Percentiles rank a stretch among this genome's conserved stretches.
These are phyloP conservation scores for Leptura quadrifasciata DNA, from an alignment of 2,888 invertebrate genomes.

Conservation along the genomic window DNA sequence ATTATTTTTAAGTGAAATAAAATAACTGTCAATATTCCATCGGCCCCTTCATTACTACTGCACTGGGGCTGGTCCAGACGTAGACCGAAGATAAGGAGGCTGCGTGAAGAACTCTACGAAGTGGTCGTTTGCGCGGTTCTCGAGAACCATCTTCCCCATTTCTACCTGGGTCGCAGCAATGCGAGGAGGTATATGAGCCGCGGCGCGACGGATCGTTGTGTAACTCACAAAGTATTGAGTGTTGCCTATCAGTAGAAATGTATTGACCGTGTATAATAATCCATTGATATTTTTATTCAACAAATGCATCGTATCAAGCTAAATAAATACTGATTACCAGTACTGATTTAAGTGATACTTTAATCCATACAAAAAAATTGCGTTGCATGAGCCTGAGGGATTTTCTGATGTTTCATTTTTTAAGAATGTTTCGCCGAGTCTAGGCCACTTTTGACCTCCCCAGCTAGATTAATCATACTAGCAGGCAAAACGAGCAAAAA, in stretches of 20 bases:
- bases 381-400: no score
- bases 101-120: constrained; percentile 68
- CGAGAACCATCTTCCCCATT: constrained; percentile 73
- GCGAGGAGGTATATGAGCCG: constrained; percentile 52
- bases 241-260: constrained; percentile 37
- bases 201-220: neutral
- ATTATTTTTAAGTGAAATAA: neutral
- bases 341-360: no score
- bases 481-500: no score
- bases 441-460: no score
- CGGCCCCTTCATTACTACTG: neutral
- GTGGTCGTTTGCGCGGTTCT: constrained; percentile 68
- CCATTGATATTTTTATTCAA: no score
- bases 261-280: no score
- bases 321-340: no score
- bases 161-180: constrained; percentile 65
- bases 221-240: constrained; percentile 22
- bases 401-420: no score
- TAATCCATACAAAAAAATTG: no score
- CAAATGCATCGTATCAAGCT: no score
- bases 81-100: constrained; percentile 59
- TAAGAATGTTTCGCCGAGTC: no score
- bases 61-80: constrained; percentile 45
- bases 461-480: no score
- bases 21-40: neutral